Evolutionary conservation across 2,797 vertebrate species (phyloP), one percentile per base, ranked within the genome.

Genomic region (Parambassis ranga): DNA sequence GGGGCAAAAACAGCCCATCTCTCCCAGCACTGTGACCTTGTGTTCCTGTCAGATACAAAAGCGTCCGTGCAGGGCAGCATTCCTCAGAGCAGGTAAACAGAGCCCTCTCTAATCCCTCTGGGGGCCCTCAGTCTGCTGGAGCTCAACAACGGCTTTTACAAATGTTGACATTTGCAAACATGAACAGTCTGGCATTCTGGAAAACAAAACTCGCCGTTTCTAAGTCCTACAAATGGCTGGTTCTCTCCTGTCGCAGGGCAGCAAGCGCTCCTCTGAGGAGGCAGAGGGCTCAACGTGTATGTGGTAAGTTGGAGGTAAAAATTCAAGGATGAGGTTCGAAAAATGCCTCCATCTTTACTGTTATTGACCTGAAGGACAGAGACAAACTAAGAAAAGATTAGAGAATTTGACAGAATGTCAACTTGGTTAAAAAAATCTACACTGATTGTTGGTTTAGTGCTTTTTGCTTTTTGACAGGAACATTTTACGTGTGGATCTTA

Each of bases 51-150:
- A 87, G 89, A 91, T 88, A 93, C 91, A 93, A 92, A 92, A 86
- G 92, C 89, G 61, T 74, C 71, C 24, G 71, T 32, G 84, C 73
- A 67, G 79, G 77, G 86, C 84, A 86, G 90, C 93, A 94, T 93
- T 93, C 93, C 92, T 90, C 80, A 63, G 83, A 83, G 84, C 91
- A 90, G 91, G 90, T 92, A 93, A 93, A 93, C 83, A 93, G 84
- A 90, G 88, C 77, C 85, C 79, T 73, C 72, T 75, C 78, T 84
- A 87, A 93, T 92, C 92, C 91, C 90, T 67, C 75, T 26, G 70
- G 84, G 86, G 89, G 86, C 89, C 88, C 85, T 76, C 65, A 52
- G 89, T 89, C 89, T 88, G 85, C 88, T 42, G 69, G 53, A 78
- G 82, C 80, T 88, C 82, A 91, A 84, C 81, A 71, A 79, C 73